Evolutionary conservation across 2,888 invertebrate genomes (phyloP).

Genomic region (Anodontia alba): DNA sequence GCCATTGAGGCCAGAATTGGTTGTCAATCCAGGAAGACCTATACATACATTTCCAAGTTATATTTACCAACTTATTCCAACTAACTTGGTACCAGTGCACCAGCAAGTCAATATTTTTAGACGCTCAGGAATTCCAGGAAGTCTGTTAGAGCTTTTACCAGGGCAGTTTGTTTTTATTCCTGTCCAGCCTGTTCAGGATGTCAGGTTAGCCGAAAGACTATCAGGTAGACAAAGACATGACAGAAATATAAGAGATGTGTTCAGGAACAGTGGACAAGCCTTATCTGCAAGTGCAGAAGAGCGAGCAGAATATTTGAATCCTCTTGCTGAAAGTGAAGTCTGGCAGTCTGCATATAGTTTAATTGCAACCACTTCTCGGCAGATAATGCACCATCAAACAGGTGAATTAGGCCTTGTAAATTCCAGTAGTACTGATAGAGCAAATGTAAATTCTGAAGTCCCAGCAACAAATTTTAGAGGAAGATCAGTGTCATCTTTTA

Average conservation of each 20-base stretch:
- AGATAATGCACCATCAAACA: background rate
- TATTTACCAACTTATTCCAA: constrained; percentile 42
- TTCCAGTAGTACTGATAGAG: background rate
- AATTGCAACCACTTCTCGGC: background rate
- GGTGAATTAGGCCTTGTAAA: background rate
- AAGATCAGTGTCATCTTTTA: background rate
- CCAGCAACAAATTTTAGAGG: background rate
- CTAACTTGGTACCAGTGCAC: constrained; percentile 49
- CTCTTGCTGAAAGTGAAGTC: constrained; percentile 12
- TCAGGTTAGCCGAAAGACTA: background rate
- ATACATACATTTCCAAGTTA: constrained; percentile 22
- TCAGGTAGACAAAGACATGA: background rate
- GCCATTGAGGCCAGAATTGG: background rate
- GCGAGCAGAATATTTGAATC: background rate
- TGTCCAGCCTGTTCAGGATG: constrained; percentile 1
- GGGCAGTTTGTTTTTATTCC: constrained; percentile 52
- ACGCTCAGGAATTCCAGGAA: constrained; percentile 45
- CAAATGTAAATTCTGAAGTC: background rate
- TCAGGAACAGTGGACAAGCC: background rate
- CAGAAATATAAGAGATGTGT: background rate
- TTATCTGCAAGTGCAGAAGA: background rate
- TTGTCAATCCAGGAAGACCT: constrained; percentile 26
- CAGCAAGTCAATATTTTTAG: constrained; percentile 43
- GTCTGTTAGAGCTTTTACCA: constrained; percentile 34
- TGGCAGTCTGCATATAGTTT: constrained; percentile 17